Evolutionary conservation across 2,888 invertebrate genomes (phyloP).

Genomic region (Aethes cnicana): DNA sequence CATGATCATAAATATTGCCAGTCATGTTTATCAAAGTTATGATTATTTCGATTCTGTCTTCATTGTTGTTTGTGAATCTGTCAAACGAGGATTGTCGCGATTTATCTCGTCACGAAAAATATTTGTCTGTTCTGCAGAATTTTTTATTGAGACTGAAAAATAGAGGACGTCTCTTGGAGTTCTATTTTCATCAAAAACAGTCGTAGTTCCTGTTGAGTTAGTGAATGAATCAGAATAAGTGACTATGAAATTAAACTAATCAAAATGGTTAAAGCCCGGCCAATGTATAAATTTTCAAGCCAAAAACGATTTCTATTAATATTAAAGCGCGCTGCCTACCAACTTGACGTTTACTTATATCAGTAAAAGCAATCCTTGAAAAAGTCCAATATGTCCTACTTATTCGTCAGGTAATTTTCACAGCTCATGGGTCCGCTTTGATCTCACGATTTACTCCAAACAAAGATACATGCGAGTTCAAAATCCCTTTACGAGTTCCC

Average conservation of each 20-base stretch:
- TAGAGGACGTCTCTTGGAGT: too few relatives aligned
- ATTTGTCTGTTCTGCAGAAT: constrained; percentile 6
- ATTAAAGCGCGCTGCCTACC: too few relatives aligned
- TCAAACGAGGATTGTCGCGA: neutral
- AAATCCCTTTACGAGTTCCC: constrained; percentile 47
- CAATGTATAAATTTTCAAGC: too few relatives aligned
- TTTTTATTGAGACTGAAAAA: constrained; percentile 7
- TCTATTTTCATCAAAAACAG: too few relatives aligned
- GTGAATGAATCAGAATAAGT: too few relatives aligned
- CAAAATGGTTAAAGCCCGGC: too few relatives aligned
- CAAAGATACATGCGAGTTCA: constrained; percentile 51
- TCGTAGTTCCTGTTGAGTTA: too few relatives aligned
- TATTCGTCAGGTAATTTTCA: constrained; percentile 27
- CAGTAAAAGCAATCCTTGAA: too few relatives aligned
- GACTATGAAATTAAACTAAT: too few relatives aligned
- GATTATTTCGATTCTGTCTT: neutral
- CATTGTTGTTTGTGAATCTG: constrained; percentile 11
- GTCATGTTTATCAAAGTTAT: neutral
- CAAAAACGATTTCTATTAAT: too few relatives aligned
- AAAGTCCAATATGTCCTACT: neutral
- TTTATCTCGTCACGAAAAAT: constrained; percentile 7
- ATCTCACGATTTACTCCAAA: constrained; percentile 44
- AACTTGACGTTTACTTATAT: too few relatives aligned
- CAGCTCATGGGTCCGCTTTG: constrained; percentile 36
- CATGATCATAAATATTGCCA: neutral